Conservation (phyloP, 2,113 vertebrate genomes). For the Irena cyanogastra region DNA sequence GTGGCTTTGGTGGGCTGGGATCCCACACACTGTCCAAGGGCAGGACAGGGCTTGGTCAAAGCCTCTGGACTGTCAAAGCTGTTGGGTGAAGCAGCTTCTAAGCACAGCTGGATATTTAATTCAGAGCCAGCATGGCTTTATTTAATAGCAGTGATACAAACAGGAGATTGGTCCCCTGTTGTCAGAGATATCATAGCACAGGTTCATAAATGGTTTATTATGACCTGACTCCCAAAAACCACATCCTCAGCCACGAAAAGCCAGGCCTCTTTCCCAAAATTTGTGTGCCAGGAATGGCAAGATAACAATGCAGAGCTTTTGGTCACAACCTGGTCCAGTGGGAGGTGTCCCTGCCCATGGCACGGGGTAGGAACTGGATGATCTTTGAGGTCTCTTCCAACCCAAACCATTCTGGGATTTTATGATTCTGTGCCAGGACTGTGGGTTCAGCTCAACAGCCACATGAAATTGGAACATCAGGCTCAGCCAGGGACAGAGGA, state of each 20-base stretch:
- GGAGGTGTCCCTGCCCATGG: background rate
- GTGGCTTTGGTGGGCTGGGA: background rate
- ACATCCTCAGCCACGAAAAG: background rate
- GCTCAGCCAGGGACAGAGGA: background rate
- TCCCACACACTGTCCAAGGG: background rate
- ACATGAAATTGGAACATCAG: accelerated
- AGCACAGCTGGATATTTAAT: background rate
- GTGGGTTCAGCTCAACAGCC: background rate
- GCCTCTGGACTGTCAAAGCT: background rate
- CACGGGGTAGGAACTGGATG: accelerated
- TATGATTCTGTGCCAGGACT: background rate
- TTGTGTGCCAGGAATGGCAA: background rate
- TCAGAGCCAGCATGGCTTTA: background rate
- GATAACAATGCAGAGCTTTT: background rate
- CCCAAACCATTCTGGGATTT: background rate
- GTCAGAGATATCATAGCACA: background rate
- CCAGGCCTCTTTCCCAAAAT: background rate
- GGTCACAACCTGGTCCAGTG: background rate
- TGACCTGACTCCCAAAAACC: background rate
- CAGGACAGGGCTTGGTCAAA: background rate
- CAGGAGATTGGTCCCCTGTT: background rate
- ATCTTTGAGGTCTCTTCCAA: background rate
- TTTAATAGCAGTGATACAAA: background rate
- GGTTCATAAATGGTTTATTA: background rate
- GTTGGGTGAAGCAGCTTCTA: background rate